Conservation (phyloP, 2,113 vertebrate species). For the Macrotus californicus region DNA sequence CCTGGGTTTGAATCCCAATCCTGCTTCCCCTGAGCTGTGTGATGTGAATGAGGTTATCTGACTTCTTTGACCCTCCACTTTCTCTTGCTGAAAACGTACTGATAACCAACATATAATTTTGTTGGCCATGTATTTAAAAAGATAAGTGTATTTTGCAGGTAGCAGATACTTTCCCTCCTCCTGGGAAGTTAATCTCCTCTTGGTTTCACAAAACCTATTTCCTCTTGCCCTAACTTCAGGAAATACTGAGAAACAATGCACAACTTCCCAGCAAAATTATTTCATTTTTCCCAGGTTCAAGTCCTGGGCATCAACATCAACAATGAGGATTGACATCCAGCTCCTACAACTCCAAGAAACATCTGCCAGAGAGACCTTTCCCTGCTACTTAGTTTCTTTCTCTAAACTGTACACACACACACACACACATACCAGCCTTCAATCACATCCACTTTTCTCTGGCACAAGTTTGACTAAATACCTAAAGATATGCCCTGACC, state of each 20-base stretch:
- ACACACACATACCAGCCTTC: neutral
- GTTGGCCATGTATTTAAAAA: neutral
- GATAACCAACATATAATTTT: neutral
- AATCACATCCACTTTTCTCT: neutral
- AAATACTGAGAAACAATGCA: neutral
- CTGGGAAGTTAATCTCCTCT: neutral
- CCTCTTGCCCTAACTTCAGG: neutral
- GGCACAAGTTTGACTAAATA: slow-evolving; percentile 37
- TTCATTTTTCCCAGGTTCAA: neutral
- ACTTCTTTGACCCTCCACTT: neutral
- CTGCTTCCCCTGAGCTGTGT: neutral
- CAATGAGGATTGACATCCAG: neutral
- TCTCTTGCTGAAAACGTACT: neutral
- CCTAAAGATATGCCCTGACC: slow-evolving; percentile 57
- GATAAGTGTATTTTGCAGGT: neutral
- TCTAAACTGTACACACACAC: neutral
- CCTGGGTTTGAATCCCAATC: neutral
- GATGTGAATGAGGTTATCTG: neutral
- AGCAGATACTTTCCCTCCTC: neutral
- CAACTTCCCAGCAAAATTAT: neutral
- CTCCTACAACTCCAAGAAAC: neutral
- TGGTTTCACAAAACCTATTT: neutral
- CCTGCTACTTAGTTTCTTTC: neutral
- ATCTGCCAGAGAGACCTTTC: neutral
- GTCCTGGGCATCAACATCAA: neutral